A percentile compares a stretch with the other conserved stretches of the same genome.
These are phyloP conservation scores for Lasioglossum villosulum DNA, from an alignment of 2,888 invertebrate genomes.

Conservation along the genomic window DNA sequence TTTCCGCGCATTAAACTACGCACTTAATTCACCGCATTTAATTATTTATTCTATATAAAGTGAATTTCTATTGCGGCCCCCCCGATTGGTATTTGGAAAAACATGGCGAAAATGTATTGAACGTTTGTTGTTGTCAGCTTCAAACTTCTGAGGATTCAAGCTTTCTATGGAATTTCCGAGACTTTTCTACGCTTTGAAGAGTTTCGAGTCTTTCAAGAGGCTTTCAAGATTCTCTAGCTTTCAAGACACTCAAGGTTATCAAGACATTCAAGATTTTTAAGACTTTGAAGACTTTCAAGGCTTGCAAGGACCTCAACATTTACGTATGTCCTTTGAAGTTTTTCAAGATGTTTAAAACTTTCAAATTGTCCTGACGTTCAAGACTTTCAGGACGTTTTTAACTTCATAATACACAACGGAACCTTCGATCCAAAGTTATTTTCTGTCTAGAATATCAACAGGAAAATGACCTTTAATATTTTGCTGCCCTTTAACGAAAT, in stretches of 20 bases:
- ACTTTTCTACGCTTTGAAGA: background rate
- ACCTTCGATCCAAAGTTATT: background rate
- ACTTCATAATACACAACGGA: background rate
- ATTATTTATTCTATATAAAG: slow-evolving; percentile 54
- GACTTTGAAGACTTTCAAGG: background rate
- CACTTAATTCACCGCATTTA: slow-evolving; percentile 56
- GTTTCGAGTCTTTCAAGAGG: background rate
- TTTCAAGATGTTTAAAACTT: too few species aligned
- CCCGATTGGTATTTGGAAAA: background rate
- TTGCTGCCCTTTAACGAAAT: background rate
- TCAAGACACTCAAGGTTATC: background rate
- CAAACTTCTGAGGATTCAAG: background rate
- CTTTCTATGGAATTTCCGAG: background rate
- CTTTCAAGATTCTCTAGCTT: background rate
- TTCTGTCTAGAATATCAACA: background rate
- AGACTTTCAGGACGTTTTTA: background rate
- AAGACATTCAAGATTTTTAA: background rate
- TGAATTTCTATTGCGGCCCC: slow-evolving; percentile 26
- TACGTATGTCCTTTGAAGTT: too few species aligned
- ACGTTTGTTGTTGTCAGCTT: background rate
- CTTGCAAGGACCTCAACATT: background rate
- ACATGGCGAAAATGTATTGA: background rate
- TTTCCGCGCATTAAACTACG: slow-evolving; percentile 59
- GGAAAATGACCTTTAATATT: background rate
- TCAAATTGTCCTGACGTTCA: too few species aligned